Evolutionary conservation across 1,140 invertebrate species (phyloP).

Genomic region (Drosophila mayri): DNA sequence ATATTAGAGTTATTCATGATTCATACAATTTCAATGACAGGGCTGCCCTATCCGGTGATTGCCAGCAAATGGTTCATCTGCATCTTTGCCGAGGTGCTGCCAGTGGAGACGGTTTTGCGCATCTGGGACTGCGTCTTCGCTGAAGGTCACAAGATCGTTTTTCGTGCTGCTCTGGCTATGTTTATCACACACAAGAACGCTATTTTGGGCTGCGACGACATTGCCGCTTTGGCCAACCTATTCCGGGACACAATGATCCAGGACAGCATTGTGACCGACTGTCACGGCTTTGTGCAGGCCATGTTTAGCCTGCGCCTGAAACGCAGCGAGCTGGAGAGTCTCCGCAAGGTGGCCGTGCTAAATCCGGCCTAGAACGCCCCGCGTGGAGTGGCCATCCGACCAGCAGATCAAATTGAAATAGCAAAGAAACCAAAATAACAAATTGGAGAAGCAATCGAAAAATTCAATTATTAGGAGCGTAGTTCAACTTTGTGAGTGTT

Average conservation of each 20-base stretch:
- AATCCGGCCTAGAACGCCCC: constrained; percentile 73
- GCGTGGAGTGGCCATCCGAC: constrained; percentile 7
- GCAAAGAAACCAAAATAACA: constrained; percentile 51
- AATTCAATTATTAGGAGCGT: constrained; percentile 79
- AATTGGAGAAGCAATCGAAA: constrained; percentile 76
- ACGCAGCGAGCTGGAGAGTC: constrained; percentile 86
- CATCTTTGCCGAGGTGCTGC: constrained; percentile 95
- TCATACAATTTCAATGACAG: constrained; percentile 21
- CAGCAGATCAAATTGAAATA: constrained; percentile 41
- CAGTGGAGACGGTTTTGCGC: constrained; percentile 95
- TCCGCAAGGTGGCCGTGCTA: constrained; percentile 85
- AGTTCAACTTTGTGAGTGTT: constrained; percentile 61
- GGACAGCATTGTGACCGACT: constrained; percentile 89
- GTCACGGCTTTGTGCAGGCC: constrained; percentile 92
- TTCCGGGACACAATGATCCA: constrained; percentile 89
- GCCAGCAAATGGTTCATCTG: constrained; percentile 98
- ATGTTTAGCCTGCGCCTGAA: constrained; percentile 90
- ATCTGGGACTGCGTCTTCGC: constrained; percentile 98
- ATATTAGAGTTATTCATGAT: not conserved
- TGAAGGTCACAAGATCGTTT: constrained; percentile 94
- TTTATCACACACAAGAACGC: constrained; percentile 89
- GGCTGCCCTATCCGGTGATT: constrained; percentile 94
- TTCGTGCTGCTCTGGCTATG: constrained; percentile 92
- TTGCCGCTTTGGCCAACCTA: constrained; percentile 89
- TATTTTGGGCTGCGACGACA: constrained; percentile 89